Evolutionary conservation across 2,797 vertebrate genomes (phyloP).

Genomic region (Phoebastria nigripes): DNA sequence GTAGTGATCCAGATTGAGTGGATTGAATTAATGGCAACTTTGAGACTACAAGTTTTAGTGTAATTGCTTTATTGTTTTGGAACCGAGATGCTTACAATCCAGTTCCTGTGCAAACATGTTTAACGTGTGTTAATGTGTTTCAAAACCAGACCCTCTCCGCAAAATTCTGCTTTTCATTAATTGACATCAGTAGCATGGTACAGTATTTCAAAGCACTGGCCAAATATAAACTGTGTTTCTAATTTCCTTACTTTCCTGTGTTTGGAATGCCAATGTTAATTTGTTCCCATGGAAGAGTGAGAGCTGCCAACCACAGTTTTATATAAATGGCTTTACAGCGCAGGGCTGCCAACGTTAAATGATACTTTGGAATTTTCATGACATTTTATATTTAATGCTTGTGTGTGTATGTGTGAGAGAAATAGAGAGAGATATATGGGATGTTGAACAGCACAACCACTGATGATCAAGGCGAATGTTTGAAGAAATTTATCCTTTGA

Average conservation of each 20-base stretch:
- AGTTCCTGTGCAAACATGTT: constrained; percentile 84
- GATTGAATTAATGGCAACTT: constrained; percentile 74
- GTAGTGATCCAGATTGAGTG: constrained; percentile 60
- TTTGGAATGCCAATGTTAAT: constrained; percentile 84
- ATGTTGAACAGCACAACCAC: background rate
- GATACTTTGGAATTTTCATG: constrained; percentile 70
- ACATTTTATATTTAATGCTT: constrained; percentile 69
- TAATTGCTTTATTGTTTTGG: constrained; percentile 82
- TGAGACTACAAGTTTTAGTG: constrained; percentile 64
- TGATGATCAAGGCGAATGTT: background rate
- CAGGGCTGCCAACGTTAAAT: constrained; percentile 68
- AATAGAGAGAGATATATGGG: background rate
- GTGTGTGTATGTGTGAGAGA: constrained; percentile 35
- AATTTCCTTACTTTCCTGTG: constrained; percentile 84
- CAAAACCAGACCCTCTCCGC: constrained; percentile 77
- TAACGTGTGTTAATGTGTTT: constrained; percentile 84
- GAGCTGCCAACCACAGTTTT: constrained; percentile 78
- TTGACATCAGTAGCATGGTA: constrained; percentile 84
- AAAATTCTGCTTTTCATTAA: constrained; percentile 82
- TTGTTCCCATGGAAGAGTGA: constrained; percentile 79
- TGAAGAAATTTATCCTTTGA: background rate
- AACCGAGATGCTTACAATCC: constrained; percentile 77
- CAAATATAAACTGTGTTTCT: constrained; percentile 81
- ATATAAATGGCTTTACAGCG: constrained; percentile 73
- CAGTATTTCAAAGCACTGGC: constrained; percentile 83